These are phyloP conservation scores for Ceratoteleas bidentatus DNA, from an alignment of 1,140 invertebrate genomes.

Conservation along the genomic window DNA sequence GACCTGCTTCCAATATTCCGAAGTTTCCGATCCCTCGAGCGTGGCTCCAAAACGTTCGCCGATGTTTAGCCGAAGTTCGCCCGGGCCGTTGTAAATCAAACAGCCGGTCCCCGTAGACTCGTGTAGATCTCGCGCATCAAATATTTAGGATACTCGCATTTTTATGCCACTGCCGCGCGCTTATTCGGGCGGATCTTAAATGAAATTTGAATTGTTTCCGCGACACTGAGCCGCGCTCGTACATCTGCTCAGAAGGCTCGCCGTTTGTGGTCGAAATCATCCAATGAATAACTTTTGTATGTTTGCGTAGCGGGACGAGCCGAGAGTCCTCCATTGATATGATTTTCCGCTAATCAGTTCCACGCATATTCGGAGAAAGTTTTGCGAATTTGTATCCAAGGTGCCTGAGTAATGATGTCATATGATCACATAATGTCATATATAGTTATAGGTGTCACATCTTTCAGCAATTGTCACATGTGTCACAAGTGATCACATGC, in stretches of 20 bases:
- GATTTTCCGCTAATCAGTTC: too few species aligned
- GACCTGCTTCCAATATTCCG: background rate
- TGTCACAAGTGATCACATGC: too few species aligned
- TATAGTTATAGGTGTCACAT: too few species aligned
- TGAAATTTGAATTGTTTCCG: slow-evolving; percentile 57
- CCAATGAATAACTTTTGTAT: slow-evolving; percentile 31
- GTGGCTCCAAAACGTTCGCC: slow-evolving; percentile 1
- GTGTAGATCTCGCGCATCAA: slow-evolving; percentile 32
- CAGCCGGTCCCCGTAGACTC: background rate
- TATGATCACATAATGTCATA: too few species aligned
- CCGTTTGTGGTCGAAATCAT: slow-evolving; percentile 14
- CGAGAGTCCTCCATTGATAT: too few species aligned
- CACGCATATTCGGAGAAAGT: too few species aligned
- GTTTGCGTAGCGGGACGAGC: too few species aligned
- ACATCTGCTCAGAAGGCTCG: slow-evolving; percentile 32
- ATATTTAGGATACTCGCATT: slow-evolving; percentile 35
- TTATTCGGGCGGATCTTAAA: slow-evolving; percentile 36
- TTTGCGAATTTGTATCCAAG: too few species aligned
- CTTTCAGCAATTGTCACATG: too few species aligned
- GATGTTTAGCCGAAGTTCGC: slow-evolving; percentile 2
- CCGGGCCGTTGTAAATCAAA: slow-evolving; percentile 32
- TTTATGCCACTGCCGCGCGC: slow-evolving; percentile 30
- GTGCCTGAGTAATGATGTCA: too few species aligned
- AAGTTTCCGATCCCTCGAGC: background rate
- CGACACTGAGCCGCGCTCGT: slow-evolving; percentile 27